These are phyloP conservation scores for Camptogramma bilineatum DNA, from an alignment of 2,888 invertebrate species.

Conservation along the genomic window DNA sequence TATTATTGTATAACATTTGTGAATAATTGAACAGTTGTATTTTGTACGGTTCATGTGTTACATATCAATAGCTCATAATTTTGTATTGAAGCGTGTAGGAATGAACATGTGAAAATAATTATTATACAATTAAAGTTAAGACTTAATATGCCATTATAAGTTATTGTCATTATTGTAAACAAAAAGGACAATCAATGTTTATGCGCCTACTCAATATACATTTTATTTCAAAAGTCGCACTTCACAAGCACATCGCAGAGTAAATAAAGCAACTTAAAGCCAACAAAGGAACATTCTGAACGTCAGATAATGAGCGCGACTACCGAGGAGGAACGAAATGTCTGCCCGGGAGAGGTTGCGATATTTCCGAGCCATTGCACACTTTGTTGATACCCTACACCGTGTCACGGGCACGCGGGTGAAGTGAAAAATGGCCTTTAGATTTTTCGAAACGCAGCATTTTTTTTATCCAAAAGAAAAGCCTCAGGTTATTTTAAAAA, in stretches of 20 bases:
- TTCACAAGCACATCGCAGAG: conserved; percentile 40
- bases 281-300: conserved; percentile 72
- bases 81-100: not conserved
- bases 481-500: not conserved
- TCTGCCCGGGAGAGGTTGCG: conserved; percentile 72
- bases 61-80: not conserved
- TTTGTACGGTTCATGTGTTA: not conserved
- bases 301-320: conserved; percentile 80
- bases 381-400: conserved; percentile 79
- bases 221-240: conserved; percentile 8
- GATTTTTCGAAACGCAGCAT: conserved; percentile 13
- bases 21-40: conserved; percentile 13
- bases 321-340: conserved; percentile 79
- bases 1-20: conserved; percentile 27
- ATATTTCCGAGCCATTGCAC: conserved; percentile 82
- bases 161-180: conserved; percentile 3
- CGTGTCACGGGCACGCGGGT: conserved; percentile 68
- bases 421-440: conserved; percentile 50
- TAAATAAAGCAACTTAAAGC: conserved; percentile 81
- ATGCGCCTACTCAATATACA: not conserved
- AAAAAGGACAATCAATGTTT: not conserved
- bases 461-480: conserved; percentile 7
- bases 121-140: not conserved
- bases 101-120: not conserved
- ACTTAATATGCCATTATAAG: not conserved